Evolutionary conservation across 1,140 invertebrate species (phyloP), one percentile per base, ranked within the genome.

Genomic region (Macrocentrus cingulum): DNA sequence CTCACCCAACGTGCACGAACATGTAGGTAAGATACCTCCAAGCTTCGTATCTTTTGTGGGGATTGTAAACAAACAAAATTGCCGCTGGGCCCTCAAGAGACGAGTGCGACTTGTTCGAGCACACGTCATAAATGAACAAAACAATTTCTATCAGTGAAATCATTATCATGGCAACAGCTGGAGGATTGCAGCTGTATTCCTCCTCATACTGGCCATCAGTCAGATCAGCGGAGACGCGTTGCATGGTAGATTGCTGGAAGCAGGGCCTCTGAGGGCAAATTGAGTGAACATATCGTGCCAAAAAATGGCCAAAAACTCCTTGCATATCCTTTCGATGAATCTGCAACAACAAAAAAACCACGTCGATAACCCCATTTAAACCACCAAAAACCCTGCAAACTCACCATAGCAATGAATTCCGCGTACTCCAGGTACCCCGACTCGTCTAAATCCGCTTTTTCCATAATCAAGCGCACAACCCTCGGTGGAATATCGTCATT

Each of bases 1-100:
- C 85, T 83, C 75, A 90, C 90, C 94, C 94, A 56, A 95, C 89
- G 79, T 98, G 96, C 29, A 99, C 95, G 72, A 98, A 89, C 92
- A 98, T 97, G 73, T 99, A 99, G 1, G 92, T 91, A 6, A 98
- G 45, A 74, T 89, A 99, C 65, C 97, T 84, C 94, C 94, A 99
- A 0, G 87, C 88, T 81, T 99, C 88, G 50, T 88, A 87, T 60
- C 96, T 84, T 66, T 89, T 87, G 61, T 87, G 83, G 0, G 96
- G 96, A 81, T 94, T 90, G 77, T 97, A 99, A 61, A 98, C 94
- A 52, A 98, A 88, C 2, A 87, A 68, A 8, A 82, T 84, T 1
- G 89, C 88, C 19, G 88, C 84, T 13, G 91, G 90, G n/a, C 91
- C 90, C 20, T 80, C 77, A 32, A 82, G 73, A 41, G 71, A n/a